Evolutionary conservation across 2,797 vertebrate genomes (phyloP), one percentile per base, ranked within the genome.

Genomic region (Cynodonichthys magdalenae): DNA sequence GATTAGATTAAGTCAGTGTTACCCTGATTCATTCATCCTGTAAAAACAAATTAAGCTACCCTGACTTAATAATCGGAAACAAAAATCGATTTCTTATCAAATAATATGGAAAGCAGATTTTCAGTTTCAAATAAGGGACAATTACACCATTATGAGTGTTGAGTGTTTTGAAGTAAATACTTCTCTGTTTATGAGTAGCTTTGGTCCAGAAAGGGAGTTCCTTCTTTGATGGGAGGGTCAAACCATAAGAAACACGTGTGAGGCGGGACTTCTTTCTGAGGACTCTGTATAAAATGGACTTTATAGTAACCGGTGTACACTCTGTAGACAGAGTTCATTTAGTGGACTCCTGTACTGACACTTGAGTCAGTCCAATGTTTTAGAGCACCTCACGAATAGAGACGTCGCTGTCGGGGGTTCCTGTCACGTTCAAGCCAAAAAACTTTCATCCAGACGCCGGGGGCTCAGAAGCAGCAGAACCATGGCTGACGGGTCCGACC

Each of bases 401-500:
- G 14, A 71, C 5, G 46, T 53, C 67, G 69, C 52, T 11, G 61
- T 17, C 59, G 62, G 50, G 49, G 46, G 54, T 75, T 61, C 67
- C 48, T 78, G 36, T 69, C 64, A 53, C 44, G 65, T 55, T 24
- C 57, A 36, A 75, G 52, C 71, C 15, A 53, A 62, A 55, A 55
- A 59, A 4, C 34, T 11, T 63, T 59, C 41, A 58, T 17, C 57
- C 27, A 48, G 75, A 47, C 69, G 68, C 77, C 81, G 80, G 81
- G 81, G 81, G 7, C 20, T 56, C 59, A 45, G 60, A 55, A 66
- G 9, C 50, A 63, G 77, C 74, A 28, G 73, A 87, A 78, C 80
- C 87, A 93, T 93, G 93, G 91, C 93, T 24, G 92, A 94, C 65
- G 94, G 94, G 66, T 92, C 94, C 49, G 95, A 95, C 67, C 95